These are phyloP conservation scores for Heptranchias perlo DNA, from an alignment of 2,113 vertebrate genomes.

Conservation along the genomic window DNA sequence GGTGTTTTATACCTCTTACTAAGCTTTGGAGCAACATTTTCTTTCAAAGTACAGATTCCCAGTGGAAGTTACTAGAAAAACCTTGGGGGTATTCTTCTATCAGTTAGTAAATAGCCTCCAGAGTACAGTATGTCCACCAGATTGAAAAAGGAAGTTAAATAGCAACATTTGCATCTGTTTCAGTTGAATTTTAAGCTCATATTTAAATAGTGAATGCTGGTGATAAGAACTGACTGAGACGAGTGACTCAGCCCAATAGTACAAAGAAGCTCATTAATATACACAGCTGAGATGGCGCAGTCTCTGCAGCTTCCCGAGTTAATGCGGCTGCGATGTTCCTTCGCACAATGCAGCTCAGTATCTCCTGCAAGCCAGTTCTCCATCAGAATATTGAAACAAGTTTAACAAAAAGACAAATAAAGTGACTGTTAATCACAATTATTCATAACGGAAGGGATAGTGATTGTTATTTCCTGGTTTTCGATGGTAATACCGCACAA, in stretches of 20 bases:
- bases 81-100: background rate
- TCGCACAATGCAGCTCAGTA: background rate
- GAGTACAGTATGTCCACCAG: background rate
- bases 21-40: background rate
- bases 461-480: background rate
- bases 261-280: slow-evolving; percentile 18
- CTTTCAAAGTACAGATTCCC: background rate
- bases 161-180: background rate
- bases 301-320: background rate
- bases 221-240: background rate
- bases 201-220: background rate
- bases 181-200: background rate
- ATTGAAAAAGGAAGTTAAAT: background rate
- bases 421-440: slow-evolving; percentile 9
- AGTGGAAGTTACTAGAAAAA: background rate
- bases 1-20: background rate
- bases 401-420: background rate
- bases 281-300: background rate
- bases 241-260: background rate
- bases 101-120: background rate
- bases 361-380: background rate
- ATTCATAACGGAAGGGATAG: background rate
- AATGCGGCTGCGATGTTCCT: background rate
- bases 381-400: background rate
- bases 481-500: background rate